Evolutionary conservation across 2,888 invertebrate genomes (phyloP).

Genomic region (Lissonota sp.): DNA sequence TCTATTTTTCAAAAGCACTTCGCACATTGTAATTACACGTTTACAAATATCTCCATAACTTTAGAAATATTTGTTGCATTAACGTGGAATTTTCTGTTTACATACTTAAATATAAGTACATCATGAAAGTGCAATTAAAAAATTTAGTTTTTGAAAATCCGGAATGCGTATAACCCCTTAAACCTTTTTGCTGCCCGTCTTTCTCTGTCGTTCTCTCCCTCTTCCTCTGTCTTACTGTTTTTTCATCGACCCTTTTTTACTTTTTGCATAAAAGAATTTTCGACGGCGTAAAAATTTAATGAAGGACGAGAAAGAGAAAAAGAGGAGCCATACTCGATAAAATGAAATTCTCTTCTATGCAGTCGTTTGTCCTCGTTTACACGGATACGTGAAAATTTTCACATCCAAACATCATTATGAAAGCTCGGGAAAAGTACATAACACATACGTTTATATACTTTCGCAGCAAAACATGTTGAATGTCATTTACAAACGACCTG

Average conservation of each 20-base stretch:
- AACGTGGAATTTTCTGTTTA: no score
- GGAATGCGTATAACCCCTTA: no score
- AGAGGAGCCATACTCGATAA: slow-evolving; percentile 25
- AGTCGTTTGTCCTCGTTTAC: background rate
- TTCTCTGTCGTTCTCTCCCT: slow-evolving; percentile 7
- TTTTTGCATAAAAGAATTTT: background rate
- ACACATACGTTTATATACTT: background rate
- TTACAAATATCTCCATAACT: no score
- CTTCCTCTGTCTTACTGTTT: background rate
- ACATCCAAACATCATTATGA: background rate
- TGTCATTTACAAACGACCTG: slow-evolving; percentile 2
- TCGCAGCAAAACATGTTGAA: background rate
- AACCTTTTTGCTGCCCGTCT: slow-evolving; percentile 2
- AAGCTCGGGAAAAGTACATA: background rate
- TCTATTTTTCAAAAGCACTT: no score
- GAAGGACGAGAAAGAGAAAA: slow-evolving; percentile 4
- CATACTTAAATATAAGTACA: no score
- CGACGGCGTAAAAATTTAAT: slow-evolving; percentile 7
- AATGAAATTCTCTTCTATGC: slow-evolving; percentile 10
- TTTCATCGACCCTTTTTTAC: background rate
- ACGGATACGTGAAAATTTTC: background rate
- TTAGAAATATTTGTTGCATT: no score
- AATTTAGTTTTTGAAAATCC: no score
- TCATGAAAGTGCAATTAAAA: no score
- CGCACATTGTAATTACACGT: no score